Evolutionary conservation across 2,797 vertebrate genomes (phyloP), one percentile per base, ranked within the genome.

Genomic region (Squalus acanthias): DNA sequence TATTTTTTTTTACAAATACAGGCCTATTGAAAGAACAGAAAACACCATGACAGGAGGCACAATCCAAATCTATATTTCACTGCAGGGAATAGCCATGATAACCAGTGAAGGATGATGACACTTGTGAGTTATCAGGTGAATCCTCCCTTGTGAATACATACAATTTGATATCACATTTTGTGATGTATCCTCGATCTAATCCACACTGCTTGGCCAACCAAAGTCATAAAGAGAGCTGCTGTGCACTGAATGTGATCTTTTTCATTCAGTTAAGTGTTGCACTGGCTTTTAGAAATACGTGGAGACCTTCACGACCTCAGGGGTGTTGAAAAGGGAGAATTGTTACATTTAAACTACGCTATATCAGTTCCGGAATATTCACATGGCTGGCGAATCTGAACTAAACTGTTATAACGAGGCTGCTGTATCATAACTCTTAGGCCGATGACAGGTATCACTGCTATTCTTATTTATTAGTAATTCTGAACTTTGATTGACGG

Each of bases 151-250:
- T 65, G 88, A 91, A 65, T 85, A 24, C 82, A 9, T 50, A 22
- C 46, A 85, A 50, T 85, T 85, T 85, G 82, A 50, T 50, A 85
- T 85, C 46, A 85, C 88, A 91, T 91, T 91, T 91, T 29, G 33
- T 63, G 57, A 91, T n/a, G 13, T 29, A 91, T 63, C 57, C 29
- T 91, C 88, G 0, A 63, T 65, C 88, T 63, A 91, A 63, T 89
- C 53, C 87, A 60, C 88, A 91, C 29, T 63, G 57, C 29, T 29
- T 91, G 88, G 57, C 33, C 88, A 91, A 91, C 88, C 88, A 65
- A 63, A 63, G 57, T 60, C 88, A 91, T 60, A 69, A 22, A 39
- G 92, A 50, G 92, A 50, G 65, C 8, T 46, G 26, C 22, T 94
- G 8, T 70, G 65, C 63, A 46, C 65, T 94, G 65, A 94, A 70